A percentile compares a stretch with the other conserved stretches of the same genome.
These are phyloP conservation scores for Periophthalmus magnuspinnatus DNA, from an alignment of 2,797 vertebrate genomes.

Conservation along the genomic window DNA sequence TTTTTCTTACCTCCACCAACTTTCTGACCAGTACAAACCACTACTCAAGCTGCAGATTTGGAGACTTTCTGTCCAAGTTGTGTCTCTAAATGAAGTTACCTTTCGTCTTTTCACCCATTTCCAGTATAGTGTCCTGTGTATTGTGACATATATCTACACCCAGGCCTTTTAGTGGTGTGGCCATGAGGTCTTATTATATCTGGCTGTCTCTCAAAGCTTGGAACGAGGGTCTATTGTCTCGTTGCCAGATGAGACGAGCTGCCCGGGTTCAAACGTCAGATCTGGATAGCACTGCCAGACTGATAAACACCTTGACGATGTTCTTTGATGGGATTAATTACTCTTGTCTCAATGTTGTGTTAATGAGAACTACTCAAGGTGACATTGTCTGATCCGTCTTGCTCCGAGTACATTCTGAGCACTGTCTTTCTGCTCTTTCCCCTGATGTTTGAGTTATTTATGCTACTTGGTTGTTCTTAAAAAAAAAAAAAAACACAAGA, in stretches of 20 bases:
- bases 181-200: constrained; percentile 12
- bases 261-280: constrained; percentile 35
- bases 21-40: background rate
- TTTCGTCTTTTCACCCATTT: background rate
- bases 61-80: background rate
- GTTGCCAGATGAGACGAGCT: constrained; percentile 30
- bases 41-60: background rate
- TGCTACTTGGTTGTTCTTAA: constrained; percentile 56
- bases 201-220: constrained; percentile 43
- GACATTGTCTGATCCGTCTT: constrained; percentile 59
- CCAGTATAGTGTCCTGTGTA: background rate
- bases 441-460: constrained; percentile 67
- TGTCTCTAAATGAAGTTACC: background rate
- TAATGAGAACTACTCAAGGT: constrained; percentile 64
- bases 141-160: background rate
- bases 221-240: constrained; percentile 33
- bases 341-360: constrained; percentile 40
- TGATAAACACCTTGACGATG: constrained; percentile 46
- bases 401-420: constrained; percentile 35
- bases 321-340: constrained; percentile 52
- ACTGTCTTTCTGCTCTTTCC: constrained; percentile 20
- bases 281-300: constrained; percentile 39
- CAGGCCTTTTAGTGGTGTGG: background rate
- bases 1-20: background rate
- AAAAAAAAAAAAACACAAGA: constrained; percentile 9